These are phyloP conservation scores for Catharus minimus DNA, from an alignment of 2,113 vertebrate species.

Conservation along the genomic window DNA sequence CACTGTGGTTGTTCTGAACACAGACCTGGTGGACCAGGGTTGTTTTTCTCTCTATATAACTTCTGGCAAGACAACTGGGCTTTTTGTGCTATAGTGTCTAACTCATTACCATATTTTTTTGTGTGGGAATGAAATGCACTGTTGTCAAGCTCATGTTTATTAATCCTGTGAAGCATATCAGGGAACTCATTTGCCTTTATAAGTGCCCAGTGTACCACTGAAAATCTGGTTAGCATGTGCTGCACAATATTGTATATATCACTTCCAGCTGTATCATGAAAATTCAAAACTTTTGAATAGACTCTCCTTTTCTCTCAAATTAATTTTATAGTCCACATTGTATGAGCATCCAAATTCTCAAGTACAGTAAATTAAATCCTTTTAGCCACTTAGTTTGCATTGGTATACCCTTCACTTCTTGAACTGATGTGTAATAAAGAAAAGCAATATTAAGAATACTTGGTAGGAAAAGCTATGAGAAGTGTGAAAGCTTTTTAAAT, in stretches of 20 bases:
- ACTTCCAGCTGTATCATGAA: not conserved
- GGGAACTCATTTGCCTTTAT: not conserved
- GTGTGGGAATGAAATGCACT: not conserved
- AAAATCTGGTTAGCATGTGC: not conserved
- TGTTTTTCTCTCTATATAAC: not conserved
- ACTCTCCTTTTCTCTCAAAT: not conserved
- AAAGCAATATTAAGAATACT: not conserved
- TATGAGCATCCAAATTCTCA: not conserved
- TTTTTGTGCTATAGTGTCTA: not conserved
- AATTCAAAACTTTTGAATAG: not conserved
- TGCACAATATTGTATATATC: not conserved
- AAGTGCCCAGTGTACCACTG: not conserved
- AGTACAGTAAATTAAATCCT: not conserved
- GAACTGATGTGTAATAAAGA: not conserved
- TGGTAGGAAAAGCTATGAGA: not conserved
- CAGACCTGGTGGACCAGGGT: not conserved
- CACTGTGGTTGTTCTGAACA: not conserved
- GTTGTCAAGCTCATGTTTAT: conserved; percentile 21
- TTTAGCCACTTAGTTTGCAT: not conserved
- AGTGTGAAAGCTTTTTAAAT: not conserved
- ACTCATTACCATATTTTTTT: not conserved
- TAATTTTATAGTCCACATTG: not conserved
- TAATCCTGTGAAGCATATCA: not conserved
- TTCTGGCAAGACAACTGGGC: not conserved
- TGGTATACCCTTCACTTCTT: not conserved